Evolutionary conservation across 2,113 vertebrate genomes (phyloP), one percentile per base, ranked within the genome.

Genomic region (Hoplias malabaricus): DNA sequence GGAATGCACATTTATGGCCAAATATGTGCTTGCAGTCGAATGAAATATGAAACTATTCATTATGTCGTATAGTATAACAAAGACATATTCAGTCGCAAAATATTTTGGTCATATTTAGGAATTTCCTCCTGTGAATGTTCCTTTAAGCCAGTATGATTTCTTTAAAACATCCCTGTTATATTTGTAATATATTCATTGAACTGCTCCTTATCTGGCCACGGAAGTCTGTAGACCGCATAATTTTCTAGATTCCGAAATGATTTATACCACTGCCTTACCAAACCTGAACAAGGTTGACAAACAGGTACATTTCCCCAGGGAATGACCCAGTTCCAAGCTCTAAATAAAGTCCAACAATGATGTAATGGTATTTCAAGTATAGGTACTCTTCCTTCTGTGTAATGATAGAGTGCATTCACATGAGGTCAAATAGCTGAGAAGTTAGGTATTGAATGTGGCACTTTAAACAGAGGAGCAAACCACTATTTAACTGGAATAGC

Each of bases 401-500:
- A 81, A 81, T 84, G 73, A 79, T 38, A 77, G 76, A 63, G 21
- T 69, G 34, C 61, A 23, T 48, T 6, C 19, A 38, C 31, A 53
- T 48, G 5, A 66, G 36, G 9, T 27, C 31, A 75, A 72, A 81
- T 69, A 76, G 72, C 65, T 70, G 65, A 77, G 54, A 33, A 48
- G 66, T 67, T 74, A 66, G 53, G 53, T 65, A 77, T 31, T 73
- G 25, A n/a, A 40, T 46, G 31, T 48, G 71, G 13, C 42, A 59
- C 80, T 73, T 73, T 63, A 82, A 46, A 33, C 13, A 25, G 56
- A 43, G 66, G 40, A 63, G 43, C 70, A 67, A 74, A 69, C 67
- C 68, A 46, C 50, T 78, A 72, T 77, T 72, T 68, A 62, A 78
- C 53, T 40, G 19, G 69, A 54, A 78, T 63, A 48, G 31, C 33